Evolutionary conservation across 1,140 invertebrate species (phyloP), one percentile per base, ranked within the genome.

Genomic region (Drosophila lini): DNA sequence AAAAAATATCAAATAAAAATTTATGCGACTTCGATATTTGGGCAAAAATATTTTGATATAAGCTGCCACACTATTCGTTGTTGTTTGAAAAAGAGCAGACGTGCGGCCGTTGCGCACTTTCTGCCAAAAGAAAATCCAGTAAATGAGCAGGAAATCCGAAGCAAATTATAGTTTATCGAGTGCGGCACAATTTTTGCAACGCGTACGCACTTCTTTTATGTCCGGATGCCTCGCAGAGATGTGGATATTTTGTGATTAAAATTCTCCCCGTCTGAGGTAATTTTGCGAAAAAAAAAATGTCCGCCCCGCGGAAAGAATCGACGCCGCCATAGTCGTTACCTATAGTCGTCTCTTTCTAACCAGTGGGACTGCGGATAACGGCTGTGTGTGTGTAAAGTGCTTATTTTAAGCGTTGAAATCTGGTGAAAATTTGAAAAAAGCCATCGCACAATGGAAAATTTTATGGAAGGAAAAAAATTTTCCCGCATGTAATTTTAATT

Each of bases 171-270:
- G 36, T 45, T 47, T 57, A 45, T 64, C 61, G 63, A 75, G 55
- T 82, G 62, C 58, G 61, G 64, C 56, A 81, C 55, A 45, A 68
- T 76, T 78, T 73, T 61, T 56, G 60, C 67, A 69, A 81, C 71
- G 53, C 77, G 59, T 25, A 67, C 73, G 64, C 62, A 62, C 56
- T 58, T 47, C 68, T 81, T 80, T 78, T 55, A 73, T 44, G 69
- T 50, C 16, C 71, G 81, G 90, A 91, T 91, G 90, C 47, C 70
- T 60, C 58, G 48, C 44, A 69, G 63, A 78, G 68, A 81, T 83
- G 81, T 76, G 73, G 90, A 88, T 84, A 90, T 90, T 81, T 91
- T 80, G 90, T 91, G 90, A 92, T 92, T 92, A 89, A 91, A 91
- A 91, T 81, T 81, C 67, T 75, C 68, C 80, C 74, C 75, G 84